phyloP scores from a whole-genome alignment of 1,140 invertebrate genomes.

The Manduca sexta region DNA sequence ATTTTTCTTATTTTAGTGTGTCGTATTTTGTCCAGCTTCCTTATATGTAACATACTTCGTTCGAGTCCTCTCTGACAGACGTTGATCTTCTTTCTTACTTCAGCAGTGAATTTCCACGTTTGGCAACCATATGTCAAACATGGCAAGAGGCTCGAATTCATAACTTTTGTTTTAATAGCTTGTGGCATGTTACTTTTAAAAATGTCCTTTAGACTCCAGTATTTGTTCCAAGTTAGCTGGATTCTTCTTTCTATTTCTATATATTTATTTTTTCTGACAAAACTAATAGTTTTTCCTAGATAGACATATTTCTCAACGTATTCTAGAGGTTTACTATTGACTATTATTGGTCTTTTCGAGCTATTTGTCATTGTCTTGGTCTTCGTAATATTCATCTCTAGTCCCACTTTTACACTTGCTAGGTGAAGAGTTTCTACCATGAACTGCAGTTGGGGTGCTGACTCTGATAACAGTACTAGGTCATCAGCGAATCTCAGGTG shows the following conservation, averaged over 20 bases:
- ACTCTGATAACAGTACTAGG: constrained; percentile 9
- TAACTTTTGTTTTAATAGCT: constrained; percentile 6
- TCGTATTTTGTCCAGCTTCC: no score
- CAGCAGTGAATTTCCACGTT: constrained; percentile 4
- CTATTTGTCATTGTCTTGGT: constrained; percentile 11
- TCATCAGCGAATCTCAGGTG: constrained; percentile 12
- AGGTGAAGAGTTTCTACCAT: constrained; percentile 1
- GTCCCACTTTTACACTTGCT: neutral
- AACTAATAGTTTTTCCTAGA: constrained; percentile 9
- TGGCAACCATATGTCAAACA: constrained; percentile 7
- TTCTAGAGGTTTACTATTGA: constrained; percentile 1
- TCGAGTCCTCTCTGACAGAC: neutral
- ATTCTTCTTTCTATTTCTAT: no score
- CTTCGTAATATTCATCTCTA: constrained; percentile 8
- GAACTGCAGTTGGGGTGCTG: neutral
- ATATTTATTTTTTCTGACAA: constrained; percentile 7
- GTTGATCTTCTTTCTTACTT: constrained; percentile 7
- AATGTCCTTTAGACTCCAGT: constrained; percentile 8
- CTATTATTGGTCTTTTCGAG: neutral
- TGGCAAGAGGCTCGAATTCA: constrained; percentile 8
- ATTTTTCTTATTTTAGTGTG: no score
- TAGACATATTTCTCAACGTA: constrained; percentile 10
- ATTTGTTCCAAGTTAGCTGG: no score
- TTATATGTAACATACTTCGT: no score
- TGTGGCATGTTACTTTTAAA: constrained; percentile 9